Evolutionary conservation across 2,113 vertebrate genomes (phyloP).

Genomic region (Macquaria australasica): DNA sequence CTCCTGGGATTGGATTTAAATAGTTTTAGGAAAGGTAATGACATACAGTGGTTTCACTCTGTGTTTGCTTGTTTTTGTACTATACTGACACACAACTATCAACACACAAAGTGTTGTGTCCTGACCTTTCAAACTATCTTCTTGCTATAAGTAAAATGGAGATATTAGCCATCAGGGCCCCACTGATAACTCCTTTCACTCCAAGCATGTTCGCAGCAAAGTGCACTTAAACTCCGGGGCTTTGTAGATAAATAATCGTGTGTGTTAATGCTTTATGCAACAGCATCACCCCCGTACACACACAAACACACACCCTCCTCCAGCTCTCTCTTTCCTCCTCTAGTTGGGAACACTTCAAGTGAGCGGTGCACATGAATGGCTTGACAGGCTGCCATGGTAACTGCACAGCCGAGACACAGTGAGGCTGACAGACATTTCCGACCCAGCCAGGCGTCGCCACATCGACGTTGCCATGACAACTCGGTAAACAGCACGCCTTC

Average conservation of each 20-base stretch:
- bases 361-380: slow-evolving; percentile 72
- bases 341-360: slow-evolving; percentile 64
- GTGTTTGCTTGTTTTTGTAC: background rate
- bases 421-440: slow-evolving; percentile 72
- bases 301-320: slow-evolving; percentile 44
- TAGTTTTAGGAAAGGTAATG: slow-evolving; percentile 35
- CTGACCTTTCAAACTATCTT: background rate
- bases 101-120: background rate
- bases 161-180: slow-evolving; percentile 3
- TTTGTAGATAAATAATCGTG: slow-evolving; percentile 43
- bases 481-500: slow-evolving; percentile 68
- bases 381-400: slow-evolving; percentile 76
- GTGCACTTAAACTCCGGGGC: slow-evolving; percentile 41
- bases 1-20: slow-evolving; percentile 45
- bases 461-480: slow-evolving; percentile 70
- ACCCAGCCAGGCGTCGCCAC: slow-evolving; percentile 58
- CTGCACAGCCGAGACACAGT: slow-evolving; percentile 65
- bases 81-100: background rate
- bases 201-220: slow-evolving; percentile 28
- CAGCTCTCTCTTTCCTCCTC: slow-evolving; percentile 41
- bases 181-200: slow-evolving; percentile 6
- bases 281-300: background rate
- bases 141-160: slow-evolving; percentile 11
- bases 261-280: slow-evolving; percentile 57
- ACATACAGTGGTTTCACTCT: slow-evolving; percentile 12